A percentile compares a stretch with the other conserved stretches of the same genome.
phyloP scores from a whole-genome alignment of 2,888 invertebrate genomes.

The Helobdella robusta region DNA sequence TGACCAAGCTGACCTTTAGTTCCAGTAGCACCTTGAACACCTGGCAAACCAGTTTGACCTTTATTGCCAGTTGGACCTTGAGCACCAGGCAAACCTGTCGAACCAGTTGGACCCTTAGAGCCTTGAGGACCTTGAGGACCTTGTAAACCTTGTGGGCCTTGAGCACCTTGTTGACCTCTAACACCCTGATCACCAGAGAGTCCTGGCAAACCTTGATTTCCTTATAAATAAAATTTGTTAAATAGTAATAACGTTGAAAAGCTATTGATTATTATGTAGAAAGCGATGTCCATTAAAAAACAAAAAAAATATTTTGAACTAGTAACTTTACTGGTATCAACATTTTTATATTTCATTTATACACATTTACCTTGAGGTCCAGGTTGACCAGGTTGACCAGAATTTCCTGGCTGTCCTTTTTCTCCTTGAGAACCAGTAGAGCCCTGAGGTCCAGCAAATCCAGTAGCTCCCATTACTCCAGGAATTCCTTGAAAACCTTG shows the following conservation, averaged over 20 bases:
- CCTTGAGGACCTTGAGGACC: constrained; percentile 26
- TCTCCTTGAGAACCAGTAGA: constrained; percentile 28
- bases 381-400: constrained; percentile 5
- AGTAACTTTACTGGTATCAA: too few species aligned
- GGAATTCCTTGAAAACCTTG: constrained; percentile 20
- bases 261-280: too few species aligned
- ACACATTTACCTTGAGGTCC: constrained; percentile 22
- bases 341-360: too few species aligned
- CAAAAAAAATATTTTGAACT: too few species aligned
- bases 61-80: constrained; percentile 22
- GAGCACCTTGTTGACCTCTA: constrained; percentile 14
- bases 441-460: constrained; percentile 36
- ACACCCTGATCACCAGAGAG: constrained; percentile 26
- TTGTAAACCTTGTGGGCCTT: constrained; percentile 17
- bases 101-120: constrained; percentile 26
- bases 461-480: constrained; percentile 24
- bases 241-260: too few species aligned
- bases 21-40: constrained; percentile 22
- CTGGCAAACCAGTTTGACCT: constrained; percentile 26
- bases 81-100: constrained; percentile 27
- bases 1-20: constrained; percentile 22
- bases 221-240: constrained; percentile 48
- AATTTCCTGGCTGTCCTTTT: constrained; percentile 26
- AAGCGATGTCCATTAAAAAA: too few species aligned
- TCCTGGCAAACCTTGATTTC: constrained; percentile 51